A percentile compares a stretch with the other conserved stretches of the same genome.
Conservation (phyloP, 1,140 invertebrate genomes). For the Euura lappo region DNA sequence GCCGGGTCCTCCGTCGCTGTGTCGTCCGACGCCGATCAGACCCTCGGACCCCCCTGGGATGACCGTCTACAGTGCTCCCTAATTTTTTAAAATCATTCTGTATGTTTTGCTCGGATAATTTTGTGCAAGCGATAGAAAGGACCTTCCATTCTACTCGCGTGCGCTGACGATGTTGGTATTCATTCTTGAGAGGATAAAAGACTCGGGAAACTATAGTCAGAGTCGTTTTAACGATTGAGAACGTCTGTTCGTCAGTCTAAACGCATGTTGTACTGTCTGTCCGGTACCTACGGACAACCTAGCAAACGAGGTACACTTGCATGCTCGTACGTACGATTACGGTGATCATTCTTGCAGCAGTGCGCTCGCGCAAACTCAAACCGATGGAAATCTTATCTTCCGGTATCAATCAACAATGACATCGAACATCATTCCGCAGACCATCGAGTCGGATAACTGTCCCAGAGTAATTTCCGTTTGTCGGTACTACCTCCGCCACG, state of each 20-base stretch:
- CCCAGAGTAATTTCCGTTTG: no score
- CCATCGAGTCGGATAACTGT: no score
- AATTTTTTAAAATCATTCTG: not conserved
- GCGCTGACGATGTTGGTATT: no score
- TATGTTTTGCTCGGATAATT: not conserved
- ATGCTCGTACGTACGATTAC: no score
- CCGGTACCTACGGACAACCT: not conserved
- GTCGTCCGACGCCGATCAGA: not conserved
- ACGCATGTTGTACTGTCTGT: not conserved
- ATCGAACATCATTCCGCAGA: not conserved
- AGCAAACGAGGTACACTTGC: not conserved
- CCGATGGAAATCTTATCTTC: not conserved
- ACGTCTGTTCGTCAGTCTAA: not conserved
- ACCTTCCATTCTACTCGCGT: no score
- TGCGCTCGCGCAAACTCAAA: not conserved
- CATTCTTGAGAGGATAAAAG: no score
- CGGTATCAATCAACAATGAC: not conserved
- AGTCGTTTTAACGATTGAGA: not conserved
- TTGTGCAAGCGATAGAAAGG: no score
- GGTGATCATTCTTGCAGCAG: no score
- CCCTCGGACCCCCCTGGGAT: not conserved
- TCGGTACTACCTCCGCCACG: no score
- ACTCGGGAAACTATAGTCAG: no score
- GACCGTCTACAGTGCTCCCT: not conserved
- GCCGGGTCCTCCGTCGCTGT: conserved; percentile 17